Conservation (phyloP, 2,797 vertebrate species). For the Pipistrellus pygmaeus region DNA sequence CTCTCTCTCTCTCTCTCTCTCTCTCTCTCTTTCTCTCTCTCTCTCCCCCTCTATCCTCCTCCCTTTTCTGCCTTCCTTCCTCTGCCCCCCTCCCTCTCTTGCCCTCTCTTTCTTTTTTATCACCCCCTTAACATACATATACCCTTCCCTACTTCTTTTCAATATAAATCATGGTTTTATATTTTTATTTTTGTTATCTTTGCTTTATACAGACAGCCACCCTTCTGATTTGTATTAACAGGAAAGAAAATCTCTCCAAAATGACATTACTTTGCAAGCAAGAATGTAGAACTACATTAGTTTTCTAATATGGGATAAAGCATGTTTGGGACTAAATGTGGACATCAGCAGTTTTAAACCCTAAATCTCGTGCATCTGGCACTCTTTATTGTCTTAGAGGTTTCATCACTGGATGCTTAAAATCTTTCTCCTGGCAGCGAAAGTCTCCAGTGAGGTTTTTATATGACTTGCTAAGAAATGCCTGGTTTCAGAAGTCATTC, state of each 20-base stretch:
- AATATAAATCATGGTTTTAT: background rate
- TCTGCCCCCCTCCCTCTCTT: background rate
- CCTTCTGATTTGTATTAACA: conserved; percentile 60
- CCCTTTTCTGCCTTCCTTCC: too few relatives aligned
- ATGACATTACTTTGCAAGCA: conserved; percentile 84
- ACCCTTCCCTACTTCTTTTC: background rate
- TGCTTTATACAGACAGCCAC: conserved; percentile 2
- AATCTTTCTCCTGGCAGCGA: conserved; percentile 76
- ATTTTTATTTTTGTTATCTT: conserved; percentile 53
- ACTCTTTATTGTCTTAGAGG: conserved; percentile 74
- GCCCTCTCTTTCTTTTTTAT: background rate
- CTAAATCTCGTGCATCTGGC: conserved; percentile 71
- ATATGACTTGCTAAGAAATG: conserved; percentile 77
- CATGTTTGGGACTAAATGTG: conserved; percentile 78
- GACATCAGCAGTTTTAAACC: conserved; percentile 81
- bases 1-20: background rate
- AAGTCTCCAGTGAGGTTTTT: conserved; percentile 74
- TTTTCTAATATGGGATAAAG: conserved; percentile 83
- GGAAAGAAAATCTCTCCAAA: conserved; percentile 71
- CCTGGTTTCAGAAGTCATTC: conserved; percentile 63
- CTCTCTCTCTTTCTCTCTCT: background rate
- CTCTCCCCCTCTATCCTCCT: too few relatives aligned
- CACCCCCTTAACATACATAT: background rate
- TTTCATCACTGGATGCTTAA: conserved; percentile 72
- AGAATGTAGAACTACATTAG: conserved; percentile 77